phyloP scores from a whole-genome alignment of 2,113 vertebrate genomes.

The Coptodon rendalli region DNA sequence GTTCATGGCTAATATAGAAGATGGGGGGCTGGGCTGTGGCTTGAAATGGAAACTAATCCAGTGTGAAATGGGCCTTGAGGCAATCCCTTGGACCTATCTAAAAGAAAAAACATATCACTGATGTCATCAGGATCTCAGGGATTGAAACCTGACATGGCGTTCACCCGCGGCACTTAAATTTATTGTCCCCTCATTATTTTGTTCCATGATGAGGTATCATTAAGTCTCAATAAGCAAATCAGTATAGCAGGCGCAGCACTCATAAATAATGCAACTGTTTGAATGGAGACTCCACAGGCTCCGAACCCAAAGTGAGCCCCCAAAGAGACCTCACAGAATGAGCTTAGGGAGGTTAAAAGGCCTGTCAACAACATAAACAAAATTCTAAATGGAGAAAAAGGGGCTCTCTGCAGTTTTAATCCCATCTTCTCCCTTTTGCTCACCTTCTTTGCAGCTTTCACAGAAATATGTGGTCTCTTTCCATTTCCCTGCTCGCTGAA shows the following conservation, averaged over 20 bases:
- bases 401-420: slow-evolving; percentile 54
- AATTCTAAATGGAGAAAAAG: slow-evolving; percentile 38
- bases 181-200: slow-evolving; percentile 63
- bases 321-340: slow-evolving; percentile 63
- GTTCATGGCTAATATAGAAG: slow-evolving; percentile 18
- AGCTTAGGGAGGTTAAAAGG: slow-evolving; percentile 63
- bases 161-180: slow-evolving; percentile 57
- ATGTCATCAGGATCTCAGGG: slow-evolving; percentile 27
- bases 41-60: slow-evolving; percentile 67
- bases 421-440: slow-evolving; percentile 44
- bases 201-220: slow-evolving; percentile 63
- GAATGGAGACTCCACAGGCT: slow-evolving; percentile 59
- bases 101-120: slow-evolving; percentile 53
- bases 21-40: slow-evolving; percentile 5
- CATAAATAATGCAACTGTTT: slow-evolving; percentile 75
- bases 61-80: slow-evolving; percentile 64
- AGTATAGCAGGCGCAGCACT: slow-evolving; percentile 59
- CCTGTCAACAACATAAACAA: slow-evolving; percentile 68
- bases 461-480: slow-evolving; percentile 57
- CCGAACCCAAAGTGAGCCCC: slow-evolving; percentile 47
- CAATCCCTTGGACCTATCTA: slow-evolving; percentile 39
- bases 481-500: slow-evolving; percentile 39
- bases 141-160: slow-evolving; percentile 35
- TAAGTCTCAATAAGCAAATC: slow-evolving; percentile 58
- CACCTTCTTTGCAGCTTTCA: slow-evolving; percentile 33